Conservation (phyloP, 2,113 vertebrate genomes). For the Solea senegalensis region DNA sequence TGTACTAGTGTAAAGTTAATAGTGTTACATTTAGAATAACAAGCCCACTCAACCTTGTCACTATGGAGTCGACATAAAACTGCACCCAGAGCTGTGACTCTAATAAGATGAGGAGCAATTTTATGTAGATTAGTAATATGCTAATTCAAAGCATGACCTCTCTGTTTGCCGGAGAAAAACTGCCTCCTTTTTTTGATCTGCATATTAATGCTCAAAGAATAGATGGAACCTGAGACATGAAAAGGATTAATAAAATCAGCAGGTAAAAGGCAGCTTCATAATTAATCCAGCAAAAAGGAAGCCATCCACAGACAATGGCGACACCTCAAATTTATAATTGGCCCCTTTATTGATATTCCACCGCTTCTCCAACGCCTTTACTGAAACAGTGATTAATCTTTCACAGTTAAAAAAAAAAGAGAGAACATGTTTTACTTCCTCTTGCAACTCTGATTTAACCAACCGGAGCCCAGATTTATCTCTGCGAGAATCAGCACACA, state of each 20-base stretch:
- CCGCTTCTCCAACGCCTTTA: constrained; percentile 48
- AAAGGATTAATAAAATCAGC: constrained; percentile 78
- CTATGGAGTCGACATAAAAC: constrained; percentile 33
- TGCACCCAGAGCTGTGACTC: constrained; percentile 62
- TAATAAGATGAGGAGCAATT: constrained; percentile 72
- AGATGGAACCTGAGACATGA: constrained; percentile 76
- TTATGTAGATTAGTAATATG: constrained; percentile 80
- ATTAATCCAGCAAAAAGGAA: constrained; percentile 73
- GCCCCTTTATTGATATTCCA: constrained; percentile 75
- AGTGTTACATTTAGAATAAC: constrained; percentile 69
- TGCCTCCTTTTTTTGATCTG: constrained; percentile 75
- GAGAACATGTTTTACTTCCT: constrained; percentile 39
- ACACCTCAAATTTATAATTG: constrained; percentile 68
- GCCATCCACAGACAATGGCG: constrained; percentile 68
- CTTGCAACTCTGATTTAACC: constrained; percentile 23
- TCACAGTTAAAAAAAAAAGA: not conserved
- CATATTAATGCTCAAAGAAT: constrained; percentile 77
- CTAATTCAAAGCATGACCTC: constrained; percentile 76
- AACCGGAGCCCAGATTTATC: constrained; percentile 27
- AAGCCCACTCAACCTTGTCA: constrained; percentile 70
- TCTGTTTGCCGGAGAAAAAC: constrained; percentile 74
- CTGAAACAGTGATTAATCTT: constrained; percentile 71
- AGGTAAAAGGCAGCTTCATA: constrained; percentile 72
- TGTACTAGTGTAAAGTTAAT: constrained; percentile 69
- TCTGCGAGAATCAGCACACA: constrained; percentile 5